phyloP scores from a whole-genome alignment of 1,140 invertebrate genomes.

The Diorhabda sublineata region DNA sequence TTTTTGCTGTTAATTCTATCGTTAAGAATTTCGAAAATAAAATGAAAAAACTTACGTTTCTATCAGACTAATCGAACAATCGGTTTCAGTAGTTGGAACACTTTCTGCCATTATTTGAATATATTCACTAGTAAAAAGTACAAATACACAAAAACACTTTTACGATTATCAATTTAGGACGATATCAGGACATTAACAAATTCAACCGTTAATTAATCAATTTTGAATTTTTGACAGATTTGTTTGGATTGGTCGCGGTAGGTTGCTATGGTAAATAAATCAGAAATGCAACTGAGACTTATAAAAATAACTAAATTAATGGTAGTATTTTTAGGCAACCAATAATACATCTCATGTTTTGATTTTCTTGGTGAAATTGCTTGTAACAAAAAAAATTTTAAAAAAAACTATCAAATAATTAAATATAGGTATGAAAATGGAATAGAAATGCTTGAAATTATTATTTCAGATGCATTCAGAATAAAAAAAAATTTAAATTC shows the following conservation, averaged over 20 bases:
- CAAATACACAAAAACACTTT: too few species aligned
- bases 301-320: too few species aligned
- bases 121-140: background rate
- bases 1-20: background rate
- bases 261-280: background rate
- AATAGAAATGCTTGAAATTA: background rate
- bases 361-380: too few species aligned
- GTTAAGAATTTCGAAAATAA: background rate
- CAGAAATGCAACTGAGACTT: too few species aligned
- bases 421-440: too few species aligned
- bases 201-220: slow-evolving; percentile 3
- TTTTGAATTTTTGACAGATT: background rate
- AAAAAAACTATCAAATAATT: too few species aligned
- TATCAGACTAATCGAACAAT: slow-evolving; percentile 7
- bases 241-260: background rate
- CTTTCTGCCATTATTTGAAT: slow-evolving; percentile 5
- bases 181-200: slow-evolving; percentile 1
- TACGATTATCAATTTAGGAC: background rate
- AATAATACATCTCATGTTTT: too few species aligned
- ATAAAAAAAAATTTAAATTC: background rate
- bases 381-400: too few species aligned
- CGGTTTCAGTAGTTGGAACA: slow-evolving; percentile 6
- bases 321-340: too few species aligned
- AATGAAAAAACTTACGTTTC: slow-evolving; percentile 8
- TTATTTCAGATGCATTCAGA: background rate